Base-by-base conservation (phyloP, 2,888 invertebrate genomes). In the Pammene aurita region DNA sequence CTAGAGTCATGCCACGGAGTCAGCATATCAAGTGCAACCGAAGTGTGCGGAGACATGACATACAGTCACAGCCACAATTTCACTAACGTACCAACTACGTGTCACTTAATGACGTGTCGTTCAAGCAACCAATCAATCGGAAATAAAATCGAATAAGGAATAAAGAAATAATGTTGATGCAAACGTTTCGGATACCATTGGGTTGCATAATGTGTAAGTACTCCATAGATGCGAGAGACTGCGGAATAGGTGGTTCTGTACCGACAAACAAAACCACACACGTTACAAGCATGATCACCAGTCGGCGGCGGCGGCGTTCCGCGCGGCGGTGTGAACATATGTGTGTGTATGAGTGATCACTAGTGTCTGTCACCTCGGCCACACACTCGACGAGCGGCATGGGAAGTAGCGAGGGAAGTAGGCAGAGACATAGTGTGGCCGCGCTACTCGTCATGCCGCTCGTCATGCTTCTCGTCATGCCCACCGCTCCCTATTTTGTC, bases 181-280 rank as follows among this genome's bases (percentile, higher is more conserved):
- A 87, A 85, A 85, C 82, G 82, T 85, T 80, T 84, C 85, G 88
- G 85, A 86, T 92, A 92, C 92, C 92, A 87, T 92, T 90, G 86
- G 92, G 90, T 90, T 91, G 92, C 88, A 88, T 84, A 76, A 91
- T 89, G 86, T 91, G 91, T 86, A 90, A 91, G 91, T 90, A 92
- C 86, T 92, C 92, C 92, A 91, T 89, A 85, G 90, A 87, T 83
- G 89, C 90, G 90, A 89, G 84, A 86, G 89, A 82, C 92, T 90
- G 92, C 91, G 91, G 90, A 85, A 90, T 85, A 87, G 89, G 83
- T 82, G 92, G 92, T 87, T 92, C 92, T 92, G 92, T 89, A 84
- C 87, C 86, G 88, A 89, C 88, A 92, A 92, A 91, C 80, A 89
- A 87, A 88, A 88, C 85, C 88, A 90, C 87, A 87, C 81, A 80